These are phyloP conservation scores for Rhyacophila brunnea DNA, from an alignment of 1,140 invertebrate species.

Conservation along the genomic window DNA sequence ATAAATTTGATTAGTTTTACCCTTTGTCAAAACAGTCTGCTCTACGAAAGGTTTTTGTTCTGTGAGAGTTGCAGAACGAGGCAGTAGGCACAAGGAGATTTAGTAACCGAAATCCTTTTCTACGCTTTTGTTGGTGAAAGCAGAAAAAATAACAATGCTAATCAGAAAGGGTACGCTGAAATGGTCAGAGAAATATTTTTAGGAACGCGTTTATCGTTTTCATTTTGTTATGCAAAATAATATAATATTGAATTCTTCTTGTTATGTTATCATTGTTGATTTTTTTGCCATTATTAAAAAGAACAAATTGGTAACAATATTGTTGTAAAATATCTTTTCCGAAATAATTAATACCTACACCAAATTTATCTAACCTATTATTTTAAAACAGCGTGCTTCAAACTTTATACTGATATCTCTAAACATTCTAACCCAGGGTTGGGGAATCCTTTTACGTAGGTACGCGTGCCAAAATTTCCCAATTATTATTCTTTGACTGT, in stretches of 20 bases:
- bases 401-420: no score
- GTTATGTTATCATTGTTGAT: not conserved
- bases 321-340: no score
- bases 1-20: conserved; percentile 30
- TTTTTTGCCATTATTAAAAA: not conserved
- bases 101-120: conserved; percentile 8
- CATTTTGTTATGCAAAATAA: not conserved
- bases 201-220: not conserved
- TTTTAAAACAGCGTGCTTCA: no score
- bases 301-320: no score
- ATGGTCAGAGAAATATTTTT: not conserved
- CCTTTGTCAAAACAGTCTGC: conserved; percentile 25
- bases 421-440: no score
- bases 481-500: no score
- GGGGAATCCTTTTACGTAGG: no score
- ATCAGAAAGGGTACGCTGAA: conserved; percentile 19
- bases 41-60: conserved; percentile 13
- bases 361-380: no score
- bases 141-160: conserved; percentile 25
- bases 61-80: conserved; percentile 6
- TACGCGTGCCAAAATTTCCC: no score
- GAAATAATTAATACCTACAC: no score
- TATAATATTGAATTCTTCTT: not conserved
- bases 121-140: conserved; percentile 10
- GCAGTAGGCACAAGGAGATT: not conserved